These are phyloP conservation scores for Lonchura striata DNA, from an alignment of 2,113 vertebrate species.

Conservation along the genomic window DNA sequence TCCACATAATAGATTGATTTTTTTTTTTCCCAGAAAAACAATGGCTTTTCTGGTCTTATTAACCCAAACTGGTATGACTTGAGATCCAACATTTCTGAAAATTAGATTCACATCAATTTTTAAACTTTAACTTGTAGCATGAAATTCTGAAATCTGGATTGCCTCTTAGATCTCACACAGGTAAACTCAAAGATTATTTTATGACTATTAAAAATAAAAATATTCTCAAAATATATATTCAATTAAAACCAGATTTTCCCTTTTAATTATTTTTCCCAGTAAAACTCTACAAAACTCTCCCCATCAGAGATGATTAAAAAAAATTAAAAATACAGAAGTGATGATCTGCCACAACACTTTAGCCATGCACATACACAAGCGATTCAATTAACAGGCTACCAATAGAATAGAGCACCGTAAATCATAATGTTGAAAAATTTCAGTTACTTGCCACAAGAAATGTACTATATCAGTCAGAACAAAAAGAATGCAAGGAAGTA, in stretches of 20 bases:
- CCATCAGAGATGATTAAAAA: not conserved
- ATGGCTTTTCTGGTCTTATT: not conserved
- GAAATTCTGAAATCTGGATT: not conserved
- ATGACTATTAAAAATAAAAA: not conserved
- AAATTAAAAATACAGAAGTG: not conserved
- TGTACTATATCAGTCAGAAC: not conserved
- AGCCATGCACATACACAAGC: not conserved
- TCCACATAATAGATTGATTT: not conserved
- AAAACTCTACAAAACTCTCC: not conserved
- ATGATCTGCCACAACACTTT: not conserved
- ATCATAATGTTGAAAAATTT: not conserved
- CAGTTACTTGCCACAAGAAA: not conserved
- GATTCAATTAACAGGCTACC: not conserved
- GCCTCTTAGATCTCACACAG: not conserved
- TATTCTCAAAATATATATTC: not conserved
- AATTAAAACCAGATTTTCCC: not conserved
- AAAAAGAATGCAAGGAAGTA: not conserved
- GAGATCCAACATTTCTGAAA: not conserved
- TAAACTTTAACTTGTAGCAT: not conserved
- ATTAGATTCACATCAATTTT: not conserved
- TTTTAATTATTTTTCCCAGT: not conserved
- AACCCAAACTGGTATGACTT: not conserved
- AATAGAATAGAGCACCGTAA: not conserved
- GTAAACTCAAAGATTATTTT: not conserved
- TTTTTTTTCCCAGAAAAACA: not conserved